Evolutionary conservation across 2,113 vertebrate species (phyloP).

Genomic region (Elephantulus edwardii): DNA sequence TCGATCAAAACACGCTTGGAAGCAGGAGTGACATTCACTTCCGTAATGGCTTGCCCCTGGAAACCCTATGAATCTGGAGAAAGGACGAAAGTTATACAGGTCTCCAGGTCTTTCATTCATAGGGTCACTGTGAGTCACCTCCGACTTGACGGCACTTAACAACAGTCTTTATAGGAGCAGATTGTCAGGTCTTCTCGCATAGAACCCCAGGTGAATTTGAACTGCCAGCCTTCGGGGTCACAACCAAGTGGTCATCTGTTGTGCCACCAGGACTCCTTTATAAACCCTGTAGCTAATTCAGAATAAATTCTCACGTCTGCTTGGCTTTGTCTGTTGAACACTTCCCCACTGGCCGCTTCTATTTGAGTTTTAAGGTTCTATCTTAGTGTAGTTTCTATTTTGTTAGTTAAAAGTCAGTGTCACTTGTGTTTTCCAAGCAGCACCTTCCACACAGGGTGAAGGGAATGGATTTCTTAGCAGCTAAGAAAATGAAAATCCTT

Average conservation of each 20-base stretch:
- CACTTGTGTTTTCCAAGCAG: constrained; percentile 2
- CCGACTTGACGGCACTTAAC: too few relatives aligned
- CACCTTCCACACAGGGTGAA: background rate
- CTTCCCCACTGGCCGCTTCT: background rate
- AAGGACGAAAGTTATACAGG: too few relatives aligned
- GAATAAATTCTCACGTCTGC: background rate
- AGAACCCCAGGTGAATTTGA: background rate
- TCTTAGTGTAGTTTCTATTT: background rate
- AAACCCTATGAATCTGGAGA: too few relatives aligned
- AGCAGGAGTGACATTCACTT: too few relatives aligned
- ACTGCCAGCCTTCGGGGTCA: background rate
- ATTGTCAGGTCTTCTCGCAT: background rate
- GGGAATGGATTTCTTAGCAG: background rate
- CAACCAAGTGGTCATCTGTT: background rate
- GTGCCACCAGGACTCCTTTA: background rate
- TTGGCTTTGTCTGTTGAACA: constrained; percentile 11
- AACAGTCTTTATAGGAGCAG: background rate
- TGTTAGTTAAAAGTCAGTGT: background rate
- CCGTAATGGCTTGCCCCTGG: too few relatives aligned
- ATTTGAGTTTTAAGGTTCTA: constrained; percentile 49
- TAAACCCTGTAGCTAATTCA: background rate
- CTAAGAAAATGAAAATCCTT: background rate
- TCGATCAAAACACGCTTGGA: too few relatives aligned
- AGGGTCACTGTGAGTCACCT: too few relatives aligned
- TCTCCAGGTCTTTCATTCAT: too few relatives aligned